phyloP scores from a whole-genome alignment of 2,797 vertebrate species.

The Phoeniculus purpureus region DNA sequence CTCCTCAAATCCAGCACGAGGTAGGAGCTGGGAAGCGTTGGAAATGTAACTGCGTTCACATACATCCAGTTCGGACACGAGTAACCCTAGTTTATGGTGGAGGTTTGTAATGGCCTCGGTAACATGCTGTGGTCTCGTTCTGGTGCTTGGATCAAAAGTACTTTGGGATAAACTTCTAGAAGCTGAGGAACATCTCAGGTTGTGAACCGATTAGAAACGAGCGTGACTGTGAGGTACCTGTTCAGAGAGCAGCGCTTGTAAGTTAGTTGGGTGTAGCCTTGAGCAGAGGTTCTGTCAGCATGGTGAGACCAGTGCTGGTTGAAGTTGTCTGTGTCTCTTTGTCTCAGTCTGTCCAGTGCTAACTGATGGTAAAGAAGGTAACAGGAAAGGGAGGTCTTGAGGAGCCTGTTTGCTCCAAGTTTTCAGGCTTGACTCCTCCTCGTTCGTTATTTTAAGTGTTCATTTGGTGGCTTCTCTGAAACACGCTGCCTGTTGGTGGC shows the following conservation, averaged over 20 bases:
- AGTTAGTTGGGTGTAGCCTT: not conserved
- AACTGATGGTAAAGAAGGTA: not conserved
- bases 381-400: not conserved
- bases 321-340: not conserved
- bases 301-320: rapidly evolving
- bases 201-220: not conserved
- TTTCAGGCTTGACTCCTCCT: not conserved
- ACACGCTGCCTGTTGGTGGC: rapidly evolving
- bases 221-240: not conserved
- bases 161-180: not conserved
- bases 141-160: not conserved
- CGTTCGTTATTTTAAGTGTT: too few species aligned
- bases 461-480: rapidly evolving
- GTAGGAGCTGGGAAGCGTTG: not conserved
- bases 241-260: not conserved
- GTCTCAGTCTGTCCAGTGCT: rapidly evolving
- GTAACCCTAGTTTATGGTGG: not conserved
- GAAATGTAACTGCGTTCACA: not conserved
- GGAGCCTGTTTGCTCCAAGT: not conserved
- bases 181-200: not conserved
- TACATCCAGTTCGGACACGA: not conserved
- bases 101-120: not conserved
- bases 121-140: not conserved
- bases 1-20: not conserved
- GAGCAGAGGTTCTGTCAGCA: not conserved